These are phyloP conservation scores for Cyclina sinensis DNA, from an alignment of 1,140 invertebrate species.

Conservation along the genomic window DNA sequence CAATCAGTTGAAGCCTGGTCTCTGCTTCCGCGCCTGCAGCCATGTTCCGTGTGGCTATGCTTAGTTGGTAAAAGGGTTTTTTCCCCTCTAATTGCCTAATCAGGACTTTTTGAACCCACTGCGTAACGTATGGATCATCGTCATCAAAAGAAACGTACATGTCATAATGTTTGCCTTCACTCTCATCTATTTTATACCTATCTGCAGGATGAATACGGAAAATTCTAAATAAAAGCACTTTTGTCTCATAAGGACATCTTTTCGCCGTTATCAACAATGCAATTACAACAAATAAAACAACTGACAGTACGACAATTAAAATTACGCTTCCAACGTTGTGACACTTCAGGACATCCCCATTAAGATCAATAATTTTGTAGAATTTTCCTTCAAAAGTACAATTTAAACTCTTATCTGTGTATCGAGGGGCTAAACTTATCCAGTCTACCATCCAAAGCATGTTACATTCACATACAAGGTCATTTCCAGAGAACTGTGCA, in stretches of 20 bases:
- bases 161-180: slow-evolving; percentile 53
- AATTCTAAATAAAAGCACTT: slow-evolving; percentile 71
- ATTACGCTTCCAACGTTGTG: slow-evolving; percentile 54
- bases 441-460: slow-evolving; percentile 67
- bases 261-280: slow-evolving; percentile 67
- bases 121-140: slow-evolving; percentile 66
- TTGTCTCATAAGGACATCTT: slow-evolving; percentile 75
- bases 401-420: slow-evolving; percentile 34
- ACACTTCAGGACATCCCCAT: slow-evolving; percentile 58
- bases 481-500: slow-evolving; percentile 14
- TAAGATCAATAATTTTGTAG: slow-evolving; percentile 61
- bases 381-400: slow-evolving; percentile 58
- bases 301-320: slow-evolving; percentile 48
- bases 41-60: slow-evolving; percentile 51
- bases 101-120: slow-evolving; percentile 71
- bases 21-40: slow-evolving; percentile 52
- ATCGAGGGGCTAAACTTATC: slow-evolving; percentile 49
- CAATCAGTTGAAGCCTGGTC: slow-evolving; percentile 62
- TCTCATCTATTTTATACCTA: slow-evolving; percentile 67
- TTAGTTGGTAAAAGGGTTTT: slow-evolving; percentile 69
- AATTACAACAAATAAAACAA: slow-evolving; percentile 61
- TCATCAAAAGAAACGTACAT: slow-evolving; percentile 69
- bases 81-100: slow-evolving; percentile 67
- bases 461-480: slow-evolving; percentile 43
- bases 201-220: slow-evolving; percentile 70